Conservation (phyloP, 2,113 vertebrate genomes). For the Ictalurus punctatus region DNA sequence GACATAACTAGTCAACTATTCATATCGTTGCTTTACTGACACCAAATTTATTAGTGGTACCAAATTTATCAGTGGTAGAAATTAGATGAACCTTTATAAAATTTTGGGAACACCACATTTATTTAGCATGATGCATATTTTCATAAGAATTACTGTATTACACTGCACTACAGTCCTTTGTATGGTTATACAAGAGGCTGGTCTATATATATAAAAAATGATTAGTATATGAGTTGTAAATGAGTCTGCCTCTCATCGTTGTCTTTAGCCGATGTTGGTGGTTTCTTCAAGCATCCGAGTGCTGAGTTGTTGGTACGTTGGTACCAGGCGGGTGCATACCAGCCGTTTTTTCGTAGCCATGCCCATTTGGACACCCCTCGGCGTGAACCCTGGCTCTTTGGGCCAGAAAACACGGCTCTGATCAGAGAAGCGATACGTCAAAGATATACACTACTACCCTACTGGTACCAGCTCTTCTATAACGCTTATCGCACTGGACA, state of each 20-base stretch:
- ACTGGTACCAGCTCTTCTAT: slow-evolving; percentile 90
- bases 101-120: not conserved
- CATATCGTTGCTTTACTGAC: not conserved
- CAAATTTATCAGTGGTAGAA: not conserved
- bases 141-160: not conserved
- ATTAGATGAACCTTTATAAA: not conserved
- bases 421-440: slow-evolving; percentile 80
- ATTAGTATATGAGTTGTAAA: not conserved
- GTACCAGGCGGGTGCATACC: slow-evolving; percentile 90
- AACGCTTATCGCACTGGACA: slow-evolving; percentile 73
- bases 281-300: slow-evolving; percentile 87
- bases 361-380: slow-evolving; percentile 89
- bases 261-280: slow-evolving; percentile 83
- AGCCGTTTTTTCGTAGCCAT: slow-evolving; percentile 89
- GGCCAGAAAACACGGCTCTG: slow-evolving; percentile 76
- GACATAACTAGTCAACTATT: not conserved
- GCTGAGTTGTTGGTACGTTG: slow-evolving; percentile 86
- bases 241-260: not conserved
- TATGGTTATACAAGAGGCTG: not conserved
- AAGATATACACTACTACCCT: slow-evolving; percentile 85
- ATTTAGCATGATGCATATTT: not conserved
- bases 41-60: not conserved
- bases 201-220: not conserved
- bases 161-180: not conserved
- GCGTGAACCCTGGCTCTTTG: slow-evolving; percentile 89